Percentiles rank a stretch among this genome's conserved stretches.
Conservation (phyloP, 1,140 invertebrate species). For the Habropoda laboriosa region DNA sequence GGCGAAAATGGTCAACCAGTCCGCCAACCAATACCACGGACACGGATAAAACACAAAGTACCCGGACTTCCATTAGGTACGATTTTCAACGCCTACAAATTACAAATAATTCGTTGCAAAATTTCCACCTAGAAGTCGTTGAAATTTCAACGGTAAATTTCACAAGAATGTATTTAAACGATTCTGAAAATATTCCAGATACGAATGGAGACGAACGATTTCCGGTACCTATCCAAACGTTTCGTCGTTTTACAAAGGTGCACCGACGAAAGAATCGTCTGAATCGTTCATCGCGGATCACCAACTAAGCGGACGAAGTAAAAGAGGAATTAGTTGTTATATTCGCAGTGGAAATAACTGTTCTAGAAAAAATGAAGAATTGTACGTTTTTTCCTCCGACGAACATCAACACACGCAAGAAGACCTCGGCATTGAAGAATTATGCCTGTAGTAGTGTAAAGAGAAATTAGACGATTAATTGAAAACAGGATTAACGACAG, state of each 20-base stretch:
- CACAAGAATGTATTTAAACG: background rate
- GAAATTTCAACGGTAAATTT: too few species aligned
- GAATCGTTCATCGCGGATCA: constrained; percentile 40
- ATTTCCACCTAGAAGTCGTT: too few species aligned
- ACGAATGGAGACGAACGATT: constrained; percentile 65
- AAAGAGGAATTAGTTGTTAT: constrained; percentile 41
- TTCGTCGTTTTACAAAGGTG: constrained; percentile 58
- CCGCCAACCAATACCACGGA: constrained; percentile 74
- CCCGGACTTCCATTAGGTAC: constrained; percentile 67
- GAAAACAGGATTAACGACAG: background rate
- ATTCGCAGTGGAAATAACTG: constrained; percentile 48
- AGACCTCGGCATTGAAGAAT: constrained; percentile 52
- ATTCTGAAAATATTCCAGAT: constrained; percentile 45
- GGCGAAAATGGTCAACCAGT: constrained; percentile 77
- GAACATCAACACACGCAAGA: constrained; percentile 53
- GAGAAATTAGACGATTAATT: background rate
- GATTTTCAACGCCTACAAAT: constrained; percentile 57
- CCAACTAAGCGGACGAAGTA: constrained; percentile 27
- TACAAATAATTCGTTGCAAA: too few species aligned
- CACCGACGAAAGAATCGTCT: constrained; percentile 52
- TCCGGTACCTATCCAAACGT: constrained; percentile 52
- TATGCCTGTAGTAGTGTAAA: constrained; percentile 55
- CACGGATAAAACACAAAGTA: constrained; percentile 69
- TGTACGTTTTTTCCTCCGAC: constrained; percentile 63
- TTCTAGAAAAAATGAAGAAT: constrained; percentile 43